These are phyloP conservation scores for Zapus hudsonius DNA, from an alignment of 2,113 vertebrate genomes.

Conservation along the genomic window DNA sequence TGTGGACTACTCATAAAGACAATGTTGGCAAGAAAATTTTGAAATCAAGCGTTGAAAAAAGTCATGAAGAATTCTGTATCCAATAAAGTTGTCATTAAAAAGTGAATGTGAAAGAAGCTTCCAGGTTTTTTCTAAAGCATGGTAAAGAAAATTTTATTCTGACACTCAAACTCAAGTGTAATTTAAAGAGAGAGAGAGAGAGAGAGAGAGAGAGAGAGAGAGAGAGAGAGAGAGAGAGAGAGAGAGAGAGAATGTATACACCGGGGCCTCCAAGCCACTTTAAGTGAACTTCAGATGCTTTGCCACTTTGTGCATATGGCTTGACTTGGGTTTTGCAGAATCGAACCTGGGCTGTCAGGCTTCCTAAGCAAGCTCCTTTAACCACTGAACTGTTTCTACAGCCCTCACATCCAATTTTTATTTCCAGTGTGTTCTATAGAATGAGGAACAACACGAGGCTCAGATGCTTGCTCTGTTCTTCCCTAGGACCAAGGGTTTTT, in stretches of 20 bases:
- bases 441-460: neutral
- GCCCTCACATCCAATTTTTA: neutral
- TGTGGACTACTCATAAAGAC: neutral
- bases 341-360: no score
- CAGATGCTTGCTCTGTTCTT: neutral
- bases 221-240: no score
- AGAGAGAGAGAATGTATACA: no score
- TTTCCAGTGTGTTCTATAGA: neutral
- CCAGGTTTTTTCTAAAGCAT: neutral
- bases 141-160: neutral
- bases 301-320: no score
- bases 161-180: neutral
- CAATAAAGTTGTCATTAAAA: neutral
- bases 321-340: no score
- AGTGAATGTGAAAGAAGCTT: neutral
- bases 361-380: no score
- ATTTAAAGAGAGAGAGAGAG: no score
- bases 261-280: no score
- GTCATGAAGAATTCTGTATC: neutral
- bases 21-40: neutral
- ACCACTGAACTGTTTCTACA: no score
- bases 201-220: no score
- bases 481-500: no score
- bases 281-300: no score
- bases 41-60: neutral